Base-by-base conservation (phyloP, 37 sponge, comb jelly and placozoan genomes). In the Spongilla lacustris region DNA sequence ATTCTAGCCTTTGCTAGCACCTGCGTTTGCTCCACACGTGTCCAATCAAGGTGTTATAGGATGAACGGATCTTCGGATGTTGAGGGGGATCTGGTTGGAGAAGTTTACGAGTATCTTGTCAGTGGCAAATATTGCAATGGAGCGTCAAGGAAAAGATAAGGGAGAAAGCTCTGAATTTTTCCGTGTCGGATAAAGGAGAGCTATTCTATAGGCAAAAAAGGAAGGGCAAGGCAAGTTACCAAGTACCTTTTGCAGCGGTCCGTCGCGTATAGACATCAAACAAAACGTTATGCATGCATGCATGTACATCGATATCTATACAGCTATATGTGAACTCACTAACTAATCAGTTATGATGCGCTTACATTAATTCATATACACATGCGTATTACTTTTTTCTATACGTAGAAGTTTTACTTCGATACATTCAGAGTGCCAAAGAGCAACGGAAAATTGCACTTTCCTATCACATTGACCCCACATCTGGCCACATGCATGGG, bases 1-100 rank as follows among this genome's bases (percentile, higher is more conserved):
- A 78, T 96, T 94, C 14, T 69, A 93, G 50, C 96, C 41, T 41
- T 41, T 41, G 41, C 41, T 41, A 9, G 6, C 41, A 6, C 41
- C 41, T 41, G 41, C 41, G 41, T 41, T 3, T 41, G 41, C 41
- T 41, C 41, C 41, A 41, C 41, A 41, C 41, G 41, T 41, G 41
- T 41, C 41, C 41, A 41, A 41, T 41, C 6, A 41, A 41, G 41
- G 41, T 41, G 41, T 41, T 41, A 41, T 41, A 41, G 41, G 41
- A 41, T 41, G 41, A 6, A 41, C 3, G 41, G 41, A 6, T 41
- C 41, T 41, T 41, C 41, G 41, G 41, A 41, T 41, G 41, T 41
- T 41, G 41, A 9, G 41, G 41, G 41, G 6, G 41, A 41, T 41
- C 41, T 41, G 3, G 41, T 41, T 41, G 41, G 41, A 3, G 41